Percentiles rank a stretch among this genome's conserved stretches.
phyloP scores from a whole-genome alignment of 1,140 invertebrate species.

The Bombyx mori region ASM3026992v2 NC_085107.1:7051501-7052000 shows the following conservation, averaged over 20 bases:
- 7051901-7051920: conserved; percentile 29
- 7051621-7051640: no score
- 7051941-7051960: conserved; percentile 47
- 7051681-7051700: no score
- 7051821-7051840: conserved; percentile 54
- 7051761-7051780: no score
- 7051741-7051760: no score
- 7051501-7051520: conserved; percentile 56
- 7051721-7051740: no score
- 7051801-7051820: conserved; percentile 24
- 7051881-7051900: conserved; percentile 44
- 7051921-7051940: conserved; percentile 37
- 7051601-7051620: conserved; percentile 22
- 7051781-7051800: no score
- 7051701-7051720: no score
- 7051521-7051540: conserved; percentile 41
- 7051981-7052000: conserved; percentile 33
- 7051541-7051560: conserved; percentile 56
- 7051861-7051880: conserved; percentile 61
- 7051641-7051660: no score
- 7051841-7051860: conserved; percentile 37
- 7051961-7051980: conserved; percentile 46
- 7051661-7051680: no score
- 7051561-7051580: conserved; percentile 51
- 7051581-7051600: conserved; percentile 42